Conservation (phyloP, 92 coral and sea anemone genomes). For the Epizoanthus ramosus region DNA sequence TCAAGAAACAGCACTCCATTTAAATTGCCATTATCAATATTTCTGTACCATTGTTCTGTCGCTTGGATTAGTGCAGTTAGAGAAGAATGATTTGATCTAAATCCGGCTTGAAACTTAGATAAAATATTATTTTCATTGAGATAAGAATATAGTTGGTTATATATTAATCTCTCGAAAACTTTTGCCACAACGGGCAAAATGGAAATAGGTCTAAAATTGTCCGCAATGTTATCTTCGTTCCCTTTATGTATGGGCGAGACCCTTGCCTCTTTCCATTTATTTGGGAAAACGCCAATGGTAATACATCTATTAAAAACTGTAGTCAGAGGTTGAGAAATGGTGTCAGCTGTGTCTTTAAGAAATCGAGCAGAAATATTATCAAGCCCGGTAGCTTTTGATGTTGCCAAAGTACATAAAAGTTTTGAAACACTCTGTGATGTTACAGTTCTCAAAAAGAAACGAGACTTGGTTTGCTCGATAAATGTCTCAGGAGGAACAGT, state of each 20-base stretch:
- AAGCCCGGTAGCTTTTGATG: slow-evolving; percentile 15
- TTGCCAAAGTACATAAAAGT: slow-evolving; percentile 1
- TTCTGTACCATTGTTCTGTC: slow-evolving; percentile 26
- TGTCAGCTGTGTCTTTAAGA: not conserved
- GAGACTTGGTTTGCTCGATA: slow-evolving; percentile 13
- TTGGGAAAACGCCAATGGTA: slow-evolving; percentile 19
- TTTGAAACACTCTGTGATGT: slow-evolving; percentile 13
- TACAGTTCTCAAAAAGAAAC: slow-evolving; percentile 7
- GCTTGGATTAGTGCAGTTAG: slow-evolving; percentile 19
- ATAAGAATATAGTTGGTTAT: slow-evolving; percentile 24
- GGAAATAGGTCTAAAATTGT: slow-evolving; percentile 25
- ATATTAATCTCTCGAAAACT: slow-evolving; percentile 29
- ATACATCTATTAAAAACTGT: slow-evolving; percentile 3
- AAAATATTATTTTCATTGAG: slow-evolving; percentile 3
- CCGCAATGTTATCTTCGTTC: slow-evolving; percentile 1
- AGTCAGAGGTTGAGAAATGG: slow-evolving; percentile 4
- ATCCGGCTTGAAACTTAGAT: slow-evolving; percentile 19
- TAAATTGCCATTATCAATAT: slow-evolving; percentile 12
- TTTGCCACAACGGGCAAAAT: slow-evolving; percentile 14
- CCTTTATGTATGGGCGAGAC: slow-evolving; percentile 31
- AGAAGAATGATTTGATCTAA: slow-evolving; percentile 22
- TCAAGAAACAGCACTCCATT: slow-evolving; percentile 25
- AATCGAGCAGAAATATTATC: slow-evolving; percentile 9
- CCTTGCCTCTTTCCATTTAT: slow-evolving; percentile 19
- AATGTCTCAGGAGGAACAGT: not conserved